These are phyloP conservation scores for Cordilura impudica DNA, from an alignment of 2,888 invertebrate species.

Conservation along the genomic window DNA sequence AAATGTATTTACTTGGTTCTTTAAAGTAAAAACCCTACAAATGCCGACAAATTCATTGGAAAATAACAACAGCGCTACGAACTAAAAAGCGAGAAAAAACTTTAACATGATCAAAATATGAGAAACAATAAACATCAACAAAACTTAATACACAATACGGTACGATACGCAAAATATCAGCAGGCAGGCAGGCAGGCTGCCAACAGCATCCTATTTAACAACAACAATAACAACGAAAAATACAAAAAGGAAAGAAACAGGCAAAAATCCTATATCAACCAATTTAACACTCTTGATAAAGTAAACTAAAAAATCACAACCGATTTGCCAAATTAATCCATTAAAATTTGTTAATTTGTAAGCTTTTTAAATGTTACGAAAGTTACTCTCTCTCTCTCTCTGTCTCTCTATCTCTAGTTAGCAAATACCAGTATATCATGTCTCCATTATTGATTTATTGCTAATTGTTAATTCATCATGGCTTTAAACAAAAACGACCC, in stretches of 20 bases:
- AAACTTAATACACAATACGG: conserved; percentile 15
- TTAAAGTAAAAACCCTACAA: conserved; percentile 52
- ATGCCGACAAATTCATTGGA: conserved; percentile 62
- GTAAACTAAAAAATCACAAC: not conserved
- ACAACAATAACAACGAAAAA: not conserved
- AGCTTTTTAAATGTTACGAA: no score
- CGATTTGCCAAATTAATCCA: not conserved
- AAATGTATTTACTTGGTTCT: conserved; percentile 59
- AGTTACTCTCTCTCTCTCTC: no score
- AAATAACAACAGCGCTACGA: conserved; percentile 4
- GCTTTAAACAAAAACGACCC: no score
- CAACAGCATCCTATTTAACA: not conserved
- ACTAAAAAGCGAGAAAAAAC: not conserved
- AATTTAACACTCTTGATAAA: not conserved
- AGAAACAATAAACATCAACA: conserved; percentile 44
- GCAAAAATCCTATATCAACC: conserved; percentile 1
- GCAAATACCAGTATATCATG: no score
- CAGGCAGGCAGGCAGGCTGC: conserved; percentile 1
- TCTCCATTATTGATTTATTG: no score
- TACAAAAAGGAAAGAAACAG: not conserved
- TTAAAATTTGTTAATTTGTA: no score
- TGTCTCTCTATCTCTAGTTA: no score
- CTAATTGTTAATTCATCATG: no score
- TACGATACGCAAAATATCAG: conserved; percentile 25
- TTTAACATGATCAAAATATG: conserved; percentile 36